Evolutionary conservation across 2,797 vertebrate genomes (phyloP).

Genomic region (Acanthurus tractus): DNA sequence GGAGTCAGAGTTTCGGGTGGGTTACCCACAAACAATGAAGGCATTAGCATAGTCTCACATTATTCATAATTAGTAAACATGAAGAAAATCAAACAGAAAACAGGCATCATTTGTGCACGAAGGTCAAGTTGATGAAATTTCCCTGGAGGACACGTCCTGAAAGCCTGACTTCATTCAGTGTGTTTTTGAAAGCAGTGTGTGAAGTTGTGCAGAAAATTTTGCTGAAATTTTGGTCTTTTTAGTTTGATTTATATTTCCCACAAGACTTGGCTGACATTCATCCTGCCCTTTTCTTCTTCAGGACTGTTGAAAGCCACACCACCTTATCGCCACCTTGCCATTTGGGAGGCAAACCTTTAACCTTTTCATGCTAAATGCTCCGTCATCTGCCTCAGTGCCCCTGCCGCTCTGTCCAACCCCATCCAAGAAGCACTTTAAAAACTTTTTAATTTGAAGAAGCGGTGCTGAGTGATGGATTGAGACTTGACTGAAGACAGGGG

Average conservation of each 20-base stretch:
- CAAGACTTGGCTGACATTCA: slow-evolving; percentile 78
- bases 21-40: no score
- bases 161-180: not conserved
- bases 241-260: slow-evolving; percentile 72
- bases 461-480: slow-evolving; percentile 47
- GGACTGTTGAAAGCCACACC: slow-evolving; percentile 64
- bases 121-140: not conserved
- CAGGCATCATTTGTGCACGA: not conserved
- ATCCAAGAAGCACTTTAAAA: slow-evolving; percentile 51
- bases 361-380: slow-evolving; percentile 77
- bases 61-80: not conserved
- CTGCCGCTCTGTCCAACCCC: slow-evolving; percentile 5
- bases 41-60: no score
- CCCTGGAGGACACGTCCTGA: not conserved
- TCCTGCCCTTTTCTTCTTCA: slow-evolving; percentile 76
- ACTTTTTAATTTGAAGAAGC: slow-evolving; percentile 53
- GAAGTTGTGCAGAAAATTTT: slow-evolving; percentile 25
- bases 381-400: slow-evolving; percentile 62
- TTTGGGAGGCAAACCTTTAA: slow-evolving; percentile 78
- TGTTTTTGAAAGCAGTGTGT: slow-evolving; percentile 26
- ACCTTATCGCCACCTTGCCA: slow-evolving; percentile 72
- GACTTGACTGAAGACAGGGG: slow-evolving; percentile 34
- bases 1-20: no score
- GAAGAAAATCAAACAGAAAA: not conserved
- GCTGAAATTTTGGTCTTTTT: slow-evolving; percentile 31